These are phyloP conservation scores for Psix sp. DNA, from an alignment of 1,140 invertebrate genomes.

Conservation along the genomic window DNA sequence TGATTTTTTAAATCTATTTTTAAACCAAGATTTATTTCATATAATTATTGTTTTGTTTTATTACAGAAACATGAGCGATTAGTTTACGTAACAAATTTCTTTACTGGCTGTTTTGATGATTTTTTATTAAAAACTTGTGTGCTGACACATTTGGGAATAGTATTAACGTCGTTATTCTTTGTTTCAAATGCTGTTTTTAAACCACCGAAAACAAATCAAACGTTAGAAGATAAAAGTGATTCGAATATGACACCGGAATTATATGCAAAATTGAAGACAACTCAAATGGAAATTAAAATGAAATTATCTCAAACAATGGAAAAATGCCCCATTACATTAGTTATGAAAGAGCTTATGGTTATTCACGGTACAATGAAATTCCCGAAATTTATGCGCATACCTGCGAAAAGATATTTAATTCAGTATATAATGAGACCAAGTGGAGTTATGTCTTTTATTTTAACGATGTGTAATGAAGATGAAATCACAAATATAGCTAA, in stretches of 20 bases:
- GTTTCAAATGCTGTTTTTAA: constrained; percentile 81
- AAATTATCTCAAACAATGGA: constrained; percentile 78
- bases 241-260: constrained; percentile 72
- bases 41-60: too few species aligned
- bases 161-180: constrained; percentile 84
- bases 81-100: constrained; percentile 61
- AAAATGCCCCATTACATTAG: constrained; percentile 79
- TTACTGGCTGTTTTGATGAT: constrained; percentile 71
- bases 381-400: constrained; percentile 81
- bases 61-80: constrained; percentile 74
- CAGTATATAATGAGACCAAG: constrained; percentile 78
- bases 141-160: constrained; percentile 70
- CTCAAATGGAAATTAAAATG: constrained; percentile 77
- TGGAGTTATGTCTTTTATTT: constrained; percentile 80
- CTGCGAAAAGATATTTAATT: constrained; percentile 80
- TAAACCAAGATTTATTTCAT: too few species aligned
- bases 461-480: constrained; percentile 80
- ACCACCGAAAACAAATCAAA: constrained; percentile 73
- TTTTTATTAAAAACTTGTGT: constrained; percentile 70
- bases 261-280: constrained; percentile 76
- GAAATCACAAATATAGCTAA: constrained; percentile 76
- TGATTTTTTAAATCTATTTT: constrained; percentile 5
- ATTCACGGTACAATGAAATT: constrained; percentile 79
- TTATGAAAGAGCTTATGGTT: constrained; percentile 84
- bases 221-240: constrained; percentile 19